These are phyloP conservation scores for Campylomormyrus tamandua DNA, from an alignment of 2,113 vertebrate species.

Conservation along the genomic window DNA sequence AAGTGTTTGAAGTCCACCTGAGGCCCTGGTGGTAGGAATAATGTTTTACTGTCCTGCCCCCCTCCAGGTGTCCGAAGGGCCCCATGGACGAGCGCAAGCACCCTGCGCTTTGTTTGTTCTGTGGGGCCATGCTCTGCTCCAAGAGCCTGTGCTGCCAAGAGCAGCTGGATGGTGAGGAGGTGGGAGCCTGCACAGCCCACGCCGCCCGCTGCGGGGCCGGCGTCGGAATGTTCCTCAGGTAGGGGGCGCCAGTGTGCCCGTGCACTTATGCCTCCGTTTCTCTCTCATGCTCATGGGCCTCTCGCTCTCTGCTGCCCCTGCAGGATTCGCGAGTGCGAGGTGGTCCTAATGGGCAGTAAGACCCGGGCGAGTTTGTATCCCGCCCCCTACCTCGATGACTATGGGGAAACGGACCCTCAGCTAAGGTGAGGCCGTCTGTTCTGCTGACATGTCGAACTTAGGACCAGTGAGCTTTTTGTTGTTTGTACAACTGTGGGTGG, in stretches of 20 bases:
- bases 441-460: neutral
- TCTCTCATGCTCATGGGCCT: neutral
- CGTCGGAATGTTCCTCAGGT: slow-evolving; percentile 95
- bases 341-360: slow-evolving; percentile 86
- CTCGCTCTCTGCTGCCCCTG: neutral
- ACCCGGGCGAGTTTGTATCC: slow-evolving; percentile 85
- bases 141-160: slow-evolving; percentile 88
- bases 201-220: slow-evolving; percentile 86
- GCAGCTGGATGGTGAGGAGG: slow-evolving; percentile 77
- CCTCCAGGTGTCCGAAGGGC: slow-evolving; percentile 79
- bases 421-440: slow-evolving; percentile 66
- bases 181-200: slow-evolving; percentile 89
- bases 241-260: slow-evolving; percentile 11
- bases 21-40: neutral
- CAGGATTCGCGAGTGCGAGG: slow-evolving; percentile 92
- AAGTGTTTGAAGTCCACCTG: neutral
- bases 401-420: slow-evolving; percentile 93
- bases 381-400: slow-evolving; percentile 93
- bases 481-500: neutral
- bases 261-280: neutral
- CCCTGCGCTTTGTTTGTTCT: slow-evolving; percentile 88
- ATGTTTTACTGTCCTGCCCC: neutral
- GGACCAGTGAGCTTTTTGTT: neutral
- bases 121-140: slow-evolving; percentile 86
- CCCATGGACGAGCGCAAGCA: slow-evolving; percentile 86